Evolutionary conservation across 2,888 invertebrate species (phyloP).

Genomic region (Dastarcus helophoroides): DNA sequence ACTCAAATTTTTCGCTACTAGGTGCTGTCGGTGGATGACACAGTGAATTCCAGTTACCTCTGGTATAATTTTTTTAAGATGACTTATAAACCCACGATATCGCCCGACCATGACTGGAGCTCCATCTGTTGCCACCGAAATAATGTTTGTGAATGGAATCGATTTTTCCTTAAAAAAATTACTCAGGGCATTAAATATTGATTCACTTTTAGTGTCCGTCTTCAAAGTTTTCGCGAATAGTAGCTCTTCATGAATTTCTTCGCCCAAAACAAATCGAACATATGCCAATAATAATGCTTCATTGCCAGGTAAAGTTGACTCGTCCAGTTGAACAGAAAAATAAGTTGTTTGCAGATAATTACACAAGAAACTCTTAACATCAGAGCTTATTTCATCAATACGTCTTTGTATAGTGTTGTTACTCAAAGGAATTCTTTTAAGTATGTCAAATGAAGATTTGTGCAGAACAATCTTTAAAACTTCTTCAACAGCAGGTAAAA

Average conservation of each 20-base stretch:
- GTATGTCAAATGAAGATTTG: constrained; percentile 22
- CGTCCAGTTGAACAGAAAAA: constrained; percentile 31
- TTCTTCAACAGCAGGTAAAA: constrained; percentile 24
- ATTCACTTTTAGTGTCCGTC: constrained; percentile 30
- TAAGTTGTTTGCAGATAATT: constrained; percentile 23
- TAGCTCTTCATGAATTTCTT: constrained; percentile 28
- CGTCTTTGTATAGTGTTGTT: constrained; percentile 15
- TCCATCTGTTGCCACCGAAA: constrained; percentile 26
- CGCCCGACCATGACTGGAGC: constrained; percentile 25
- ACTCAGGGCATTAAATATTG: constrained; percentile 19
- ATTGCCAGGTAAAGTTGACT: constrained; percentile 28
- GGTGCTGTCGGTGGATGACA: constrained; percentile 8
- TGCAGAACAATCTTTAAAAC: constrained; percentile 22
- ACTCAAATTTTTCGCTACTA: constrained; percentile 6
- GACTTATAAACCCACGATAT: constrained; percentile 25
- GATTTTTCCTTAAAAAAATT: constrained; percentile 15
- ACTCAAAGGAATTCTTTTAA: constrained; percentile 21
- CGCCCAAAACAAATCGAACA: constrained; percentile 35
- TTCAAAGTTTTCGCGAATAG: constrained; percentile 27
- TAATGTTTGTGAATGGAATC: constrained; percentile 20
- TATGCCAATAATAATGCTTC: constrained; percentile 26
- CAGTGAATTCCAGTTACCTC: constrained; percentile 9
- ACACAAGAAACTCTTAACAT: constrained; percentile 26
- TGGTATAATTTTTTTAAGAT: constrained; percentile 20
- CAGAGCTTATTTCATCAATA: constrained; percentile 22